phyloP scores from a whole-genome alignment of 2,888 invertebrate species.

The Habroteleia sp. region DNA sequence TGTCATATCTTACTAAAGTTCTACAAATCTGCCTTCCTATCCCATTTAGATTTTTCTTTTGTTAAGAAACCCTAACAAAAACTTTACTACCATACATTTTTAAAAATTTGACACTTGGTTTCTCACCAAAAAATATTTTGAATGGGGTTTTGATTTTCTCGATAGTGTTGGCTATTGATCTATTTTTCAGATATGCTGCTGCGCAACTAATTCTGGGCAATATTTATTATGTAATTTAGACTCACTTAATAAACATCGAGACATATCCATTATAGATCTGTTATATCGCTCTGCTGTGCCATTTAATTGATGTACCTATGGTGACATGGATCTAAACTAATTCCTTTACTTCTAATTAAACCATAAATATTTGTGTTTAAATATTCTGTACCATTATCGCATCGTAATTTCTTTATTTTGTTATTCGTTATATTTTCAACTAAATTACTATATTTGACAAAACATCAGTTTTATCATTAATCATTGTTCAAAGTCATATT shows the following conservation, averaged over 20 bases:
- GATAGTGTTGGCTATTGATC: constrained; percentile 49
- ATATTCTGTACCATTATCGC: constrained; percentile 16
- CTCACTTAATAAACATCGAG: constrained; percentile 61
- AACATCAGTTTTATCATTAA: constrained; percentile 33
- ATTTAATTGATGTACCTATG: not conserved
- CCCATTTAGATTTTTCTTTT: constrained; percentile 41
- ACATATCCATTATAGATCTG: not conserved
- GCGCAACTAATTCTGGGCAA: constrained; percentile 64
- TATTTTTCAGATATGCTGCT: constrained; percentile 57
- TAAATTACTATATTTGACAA: constrained; percentile 28
- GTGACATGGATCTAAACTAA: not conserved
- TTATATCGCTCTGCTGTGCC: too few species aligned
- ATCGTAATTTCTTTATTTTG: constrained; percentile 1
- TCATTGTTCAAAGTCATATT: constrained; percentile 9
- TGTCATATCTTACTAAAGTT: constrained; percentile 56
- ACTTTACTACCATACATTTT: constrained; percentile 62
- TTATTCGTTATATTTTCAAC: constrained; percentile 25
- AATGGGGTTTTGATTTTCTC: constrained; percentile 55
- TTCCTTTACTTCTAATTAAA: not conserved
- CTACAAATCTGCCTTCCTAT: constrained; percentile 49
- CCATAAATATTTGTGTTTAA: not conserved
- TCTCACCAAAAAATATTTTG: constrained; percentile 57
- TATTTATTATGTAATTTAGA: constrained; percentile 54
- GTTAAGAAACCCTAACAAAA: constrained; percentile 63
- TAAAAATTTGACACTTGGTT: constrained; percentile 56